Conservation (phyloP, 2,797 vertebrate genomes). For the Streptopelia turtur region DNA sequence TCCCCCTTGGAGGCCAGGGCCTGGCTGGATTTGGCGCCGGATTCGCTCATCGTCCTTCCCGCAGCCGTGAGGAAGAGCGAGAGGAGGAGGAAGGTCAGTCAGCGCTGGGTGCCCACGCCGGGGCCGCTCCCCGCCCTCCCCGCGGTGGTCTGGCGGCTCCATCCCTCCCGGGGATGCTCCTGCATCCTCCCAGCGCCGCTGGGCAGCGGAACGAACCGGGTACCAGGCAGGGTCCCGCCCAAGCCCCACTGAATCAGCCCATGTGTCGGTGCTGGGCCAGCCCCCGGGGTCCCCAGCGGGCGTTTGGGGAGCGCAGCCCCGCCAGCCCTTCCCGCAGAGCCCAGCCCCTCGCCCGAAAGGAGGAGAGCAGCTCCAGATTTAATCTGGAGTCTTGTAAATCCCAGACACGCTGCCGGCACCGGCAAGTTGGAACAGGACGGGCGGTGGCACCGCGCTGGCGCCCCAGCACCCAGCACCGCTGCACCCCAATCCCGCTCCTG, state of each 20-base stretch:
- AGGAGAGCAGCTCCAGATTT: neutral
- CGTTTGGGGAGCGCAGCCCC: neutral
- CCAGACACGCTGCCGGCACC: neutral
- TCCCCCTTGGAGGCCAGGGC: constrained; percentile 88
- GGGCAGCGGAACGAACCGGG: rapidly evolving
- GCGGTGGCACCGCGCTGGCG: rapidly evolving
- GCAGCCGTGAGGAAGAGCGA: neutral
- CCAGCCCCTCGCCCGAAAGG: rapidly evolving
- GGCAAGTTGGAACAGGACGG: neutral
- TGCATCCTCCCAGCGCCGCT: neutral
- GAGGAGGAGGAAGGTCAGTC: neutral
- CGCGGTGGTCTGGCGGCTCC: neutral
- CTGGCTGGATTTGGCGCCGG: constrained; percentile 86
- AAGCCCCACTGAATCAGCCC: rapidly evolving
- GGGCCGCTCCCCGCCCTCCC: neutral
- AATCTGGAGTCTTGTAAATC: neutral
- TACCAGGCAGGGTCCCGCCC: neutral
- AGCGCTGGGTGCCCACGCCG: rapidly evolving
- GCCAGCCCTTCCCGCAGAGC: neutral
- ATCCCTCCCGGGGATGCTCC: neutral
- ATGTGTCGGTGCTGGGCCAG: neutral
- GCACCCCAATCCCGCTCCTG: neutral
- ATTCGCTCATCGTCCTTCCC: constrained; percentile 88
- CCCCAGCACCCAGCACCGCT: neutral
- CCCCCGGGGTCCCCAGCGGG: neutral